These are phyloP conservation scores for Iphiclides podalirius DNA, from an alignment of 2,888 invertebrate species.

Conservation along the genomic window DNA sequence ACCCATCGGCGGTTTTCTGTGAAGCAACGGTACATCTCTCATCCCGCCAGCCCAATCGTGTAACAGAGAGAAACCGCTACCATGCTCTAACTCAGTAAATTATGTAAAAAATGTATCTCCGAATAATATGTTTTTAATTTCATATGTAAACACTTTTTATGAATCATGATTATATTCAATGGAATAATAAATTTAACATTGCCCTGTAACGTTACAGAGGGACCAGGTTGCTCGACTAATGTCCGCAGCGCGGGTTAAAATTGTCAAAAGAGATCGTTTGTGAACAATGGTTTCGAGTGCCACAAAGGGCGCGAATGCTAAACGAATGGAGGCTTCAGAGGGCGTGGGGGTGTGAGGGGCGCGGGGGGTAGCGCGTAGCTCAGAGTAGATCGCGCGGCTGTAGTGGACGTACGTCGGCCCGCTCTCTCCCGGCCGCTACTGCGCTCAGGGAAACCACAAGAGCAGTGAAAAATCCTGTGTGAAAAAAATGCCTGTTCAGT, in stretches of 20 bases:
- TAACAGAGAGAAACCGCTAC: too few species aligned
- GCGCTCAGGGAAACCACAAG: constrained; percentile 37
- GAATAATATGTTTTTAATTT: too few species aligned
- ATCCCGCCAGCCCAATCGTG: too few species aligned
- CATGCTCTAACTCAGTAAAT: too few species aligned
- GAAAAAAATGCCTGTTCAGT: constrained; percentile 55
- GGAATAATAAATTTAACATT: background rate
- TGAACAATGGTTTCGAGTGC: constrained; percentile 75
- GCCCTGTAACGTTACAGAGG: constrained; percentile 18
- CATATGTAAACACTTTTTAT: too few species aligned
- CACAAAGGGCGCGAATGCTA: constrained; percentile 76
- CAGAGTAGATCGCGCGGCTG: constrained; percentile 67
- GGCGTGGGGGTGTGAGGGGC: constrained; percentile 39
- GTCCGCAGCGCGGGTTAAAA: constrained; percentile 24
- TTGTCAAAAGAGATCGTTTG: constrained; percentile 49
- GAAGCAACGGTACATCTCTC: too few species aligned
- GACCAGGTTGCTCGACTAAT: constrained; percentile 17
- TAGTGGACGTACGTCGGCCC: constrained; percentile 69
- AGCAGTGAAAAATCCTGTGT: constrained; percentile 49
- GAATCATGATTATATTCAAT: too few species aligned
- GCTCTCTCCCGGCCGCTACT: constrained; percentile 40
- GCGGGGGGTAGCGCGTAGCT: constrained; percentile 41
- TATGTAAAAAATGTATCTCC: too few species aligned
- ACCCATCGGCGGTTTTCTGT: too few species aligned
- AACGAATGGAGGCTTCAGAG: constrained; percentile 63